Evolutionary conservation across 2,888 invertebrate species (phyloP).

Genomic region (Sinopyrophorus schimmeli): DNA sequence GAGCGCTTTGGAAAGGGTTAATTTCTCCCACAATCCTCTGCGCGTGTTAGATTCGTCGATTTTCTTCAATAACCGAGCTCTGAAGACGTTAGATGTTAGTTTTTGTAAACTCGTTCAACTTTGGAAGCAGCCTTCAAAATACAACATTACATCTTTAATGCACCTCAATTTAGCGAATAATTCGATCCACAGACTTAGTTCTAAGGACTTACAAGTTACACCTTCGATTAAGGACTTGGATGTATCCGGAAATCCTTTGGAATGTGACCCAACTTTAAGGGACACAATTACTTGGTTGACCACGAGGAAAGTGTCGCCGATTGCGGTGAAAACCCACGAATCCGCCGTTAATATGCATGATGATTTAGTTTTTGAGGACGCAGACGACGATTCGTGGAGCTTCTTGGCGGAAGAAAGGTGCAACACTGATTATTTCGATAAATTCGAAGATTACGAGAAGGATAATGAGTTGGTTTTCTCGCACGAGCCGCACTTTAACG

Average conservation of each 20-base stretch:
- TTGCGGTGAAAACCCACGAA: conserved; percentile 41
- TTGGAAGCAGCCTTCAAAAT: conserved; percentile 57
- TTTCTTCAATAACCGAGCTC: conserved; percentile 64
- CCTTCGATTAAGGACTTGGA: conserved; percentile 64
- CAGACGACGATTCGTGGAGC: conserved; percentile 18
- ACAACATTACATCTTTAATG: conserved; percentile 46
- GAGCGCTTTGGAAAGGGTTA: conserved; percentile 66
- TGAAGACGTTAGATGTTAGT: conserved; percentile 72
- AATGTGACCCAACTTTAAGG: conserved; percentile 70
- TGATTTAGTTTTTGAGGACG: conserved; percentile 24
- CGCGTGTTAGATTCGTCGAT: conserved; percentile 65
- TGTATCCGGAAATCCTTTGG: conserved; percentile 67
- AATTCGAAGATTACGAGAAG: conserved; percentile 35
- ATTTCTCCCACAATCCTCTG: conserved; percentile 73
- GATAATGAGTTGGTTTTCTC: neutral
- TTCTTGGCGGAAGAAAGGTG: conserved; percentile 45
- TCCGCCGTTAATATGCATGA: conserved; percentile 18
- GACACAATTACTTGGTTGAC: conserved; percentile 68
- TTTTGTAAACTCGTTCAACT: conserved; percentile 68
- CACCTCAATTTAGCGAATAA: conserved; percentile 64
- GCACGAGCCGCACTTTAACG: too few species aligned
- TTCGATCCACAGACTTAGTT: conserved; percentile 60
- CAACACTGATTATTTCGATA: conserved; percentile 33
- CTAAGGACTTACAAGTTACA: conserved; percentile 62
- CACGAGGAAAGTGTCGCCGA: conserved; percentile 62